Percentiles rank a stretch among this genome's conserved stretches.
phyloP scores from a whole-genome alignment of 1,140 invertebrate species.

The Cepaea nemoralis region DNA sequence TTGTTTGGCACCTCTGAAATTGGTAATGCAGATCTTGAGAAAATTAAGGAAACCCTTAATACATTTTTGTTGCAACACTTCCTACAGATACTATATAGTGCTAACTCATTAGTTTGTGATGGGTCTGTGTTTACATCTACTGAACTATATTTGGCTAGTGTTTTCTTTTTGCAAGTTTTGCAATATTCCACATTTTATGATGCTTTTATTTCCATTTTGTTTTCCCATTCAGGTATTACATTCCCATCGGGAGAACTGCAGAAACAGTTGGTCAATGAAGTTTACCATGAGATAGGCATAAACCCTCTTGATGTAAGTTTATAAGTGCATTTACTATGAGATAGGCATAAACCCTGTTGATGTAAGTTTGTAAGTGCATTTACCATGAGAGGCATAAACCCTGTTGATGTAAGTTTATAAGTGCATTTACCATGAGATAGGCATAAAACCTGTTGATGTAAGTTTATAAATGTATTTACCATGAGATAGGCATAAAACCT shows the following conservation, averaged over 20 bases:
- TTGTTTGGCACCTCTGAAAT: too few relatives aligned
- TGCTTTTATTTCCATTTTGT: background rate
- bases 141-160: too few relatives aligned
- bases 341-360: constrained; percentile 82
- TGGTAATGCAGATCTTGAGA: too few relatives aligned
- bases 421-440: background rate
- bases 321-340: too few relatives aligned
- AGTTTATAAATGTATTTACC: background rate
- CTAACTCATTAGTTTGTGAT: background rate
- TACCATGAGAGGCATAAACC: too few relatives aligned
- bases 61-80: background rate
- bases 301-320: background rate
- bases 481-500: too few relatives aligned
- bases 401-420: background rate
- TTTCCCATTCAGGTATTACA: constrained; percentile 79
- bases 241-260: constrained; percentile 91
- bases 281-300: constrained; percentile 86
- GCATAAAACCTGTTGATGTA: background rate
- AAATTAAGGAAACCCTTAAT: background rate
- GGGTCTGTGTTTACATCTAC: too few relatives aligned
- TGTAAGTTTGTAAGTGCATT: constrained; percentile 58
- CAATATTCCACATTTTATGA: too few relatives aligned
- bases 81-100: background rate
- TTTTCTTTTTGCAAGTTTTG: too few relatives aligned
- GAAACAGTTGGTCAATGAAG: constrained; percentile 85